phyloP scores from a whole-genome alignment of 2,113 vertebrate species.

The Osmerus mordax region DNA sequence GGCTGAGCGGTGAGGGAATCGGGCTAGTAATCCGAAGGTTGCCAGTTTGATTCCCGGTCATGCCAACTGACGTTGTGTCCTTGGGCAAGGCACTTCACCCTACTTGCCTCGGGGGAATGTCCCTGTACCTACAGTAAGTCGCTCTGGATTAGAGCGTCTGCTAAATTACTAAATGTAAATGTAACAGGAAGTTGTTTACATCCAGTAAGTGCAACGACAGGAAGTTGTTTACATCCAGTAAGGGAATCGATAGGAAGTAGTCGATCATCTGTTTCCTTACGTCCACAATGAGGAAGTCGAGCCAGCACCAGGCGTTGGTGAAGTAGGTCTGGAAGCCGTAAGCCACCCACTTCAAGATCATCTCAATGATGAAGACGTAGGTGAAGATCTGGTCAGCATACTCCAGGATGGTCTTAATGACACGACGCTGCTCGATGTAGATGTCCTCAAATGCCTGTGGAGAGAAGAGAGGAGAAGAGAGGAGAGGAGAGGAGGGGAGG shows the following conservation, averaged over 20 bases:
- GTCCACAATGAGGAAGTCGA: conserved; percentile 94
- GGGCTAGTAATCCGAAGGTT: too few relatives aligned
- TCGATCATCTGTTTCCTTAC: conserved; percentile 66
- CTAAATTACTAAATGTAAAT: too few relatives aligned
- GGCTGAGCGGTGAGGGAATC: too few relatives aligned
- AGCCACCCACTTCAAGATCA: conserved; percentile 95
- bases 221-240: too few relatives aligned
- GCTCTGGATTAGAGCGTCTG: too few relatives aligned
- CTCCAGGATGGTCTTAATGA: conserved; percentile 85
- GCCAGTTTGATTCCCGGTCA: too few relatives aligned
- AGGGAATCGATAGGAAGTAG: too few relatives aligned
- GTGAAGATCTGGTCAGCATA: conserved; percentile 92
- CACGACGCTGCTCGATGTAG: conserved; percentile 81
- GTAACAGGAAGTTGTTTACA: neutral
- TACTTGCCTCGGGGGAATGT: too few relatives aligned
- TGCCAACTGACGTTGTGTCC: too few relatives aligned
- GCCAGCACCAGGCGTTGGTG: conserved; percentile 97
- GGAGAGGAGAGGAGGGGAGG: neutral
- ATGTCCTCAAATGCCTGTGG: conserved; percentile 93
- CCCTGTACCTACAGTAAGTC: too few relatives aligned
- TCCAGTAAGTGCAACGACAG: conserved; percentile 6
- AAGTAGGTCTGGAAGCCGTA: conserved; percentile 94
- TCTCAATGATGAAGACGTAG: conserved; percentile 90
- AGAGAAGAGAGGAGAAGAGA: neutral
- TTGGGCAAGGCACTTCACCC: too few relatives aligned